Evolutionary conservation across 1,140 invertebrate species (phyloP).

Genomic region (Heliothis subflexa): DNA sequence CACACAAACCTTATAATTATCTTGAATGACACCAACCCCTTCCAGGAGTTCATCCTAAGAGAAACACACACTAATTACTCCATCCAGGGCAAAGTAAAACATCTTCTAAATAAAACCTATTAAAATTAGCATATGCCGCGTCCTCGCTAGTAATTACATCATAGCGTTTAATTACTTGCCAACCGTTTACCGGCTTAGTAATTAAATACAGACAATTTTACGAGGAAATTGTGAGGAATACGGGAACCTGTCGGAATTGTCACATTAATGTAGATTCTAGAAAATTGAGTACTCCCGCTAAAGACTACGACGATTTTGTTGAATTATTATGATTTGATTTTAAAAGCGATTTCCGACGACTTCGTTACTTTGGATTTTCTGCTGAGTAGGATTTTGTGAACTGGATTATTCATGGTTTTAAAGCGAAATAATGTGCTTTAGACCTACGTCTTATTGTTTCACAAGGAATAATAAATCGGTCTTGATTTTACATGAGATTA

Average conservation of each 20-base stretch:
- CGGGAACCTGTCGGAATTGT: conserved; percentile 13
- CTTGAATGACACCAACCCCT: conserved; percentile 1
- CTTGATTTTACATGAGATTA: too few relatives aligned
- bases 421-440: not conserved
- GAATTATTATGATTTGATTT: not conserved
- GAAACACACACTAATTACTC: conserved; percentile 33
- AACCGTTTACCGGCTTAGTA: conserved; percentile 27
- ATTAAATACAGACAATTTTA: conserved; percentile 41
- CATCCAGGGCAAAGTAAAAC: conserved; percentile 32
- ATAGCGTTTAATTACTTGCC: conserved; percentile 40
- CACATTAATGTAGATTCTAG: conserved; percentile 17
- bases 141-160: conserved; percentile 38
- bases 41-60: not conserved
- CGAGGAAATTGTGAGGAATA: conserved; percentile 7
- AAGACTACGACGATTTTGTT: not conserved
- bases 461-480: too few relatives aligned
- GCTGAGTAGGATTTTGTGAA: not conserved
- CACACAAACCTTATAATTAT: conserved; percentile 5
- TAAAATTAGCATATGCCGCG: conserved; percentile 39
- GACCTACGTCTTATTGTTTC: too few relatives aligned
- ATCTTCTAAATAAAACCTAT: conserved; percentile 41
- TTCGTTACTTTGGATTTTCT: not conserved
- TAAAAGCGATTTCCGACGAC: not conserved
- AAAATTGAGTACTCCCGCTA: not conserved
- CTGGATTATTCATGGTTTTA: not conserved